Conservation (phyloP, 1,140 invertebrate species). For the Calycopis cecrops region DNA sequence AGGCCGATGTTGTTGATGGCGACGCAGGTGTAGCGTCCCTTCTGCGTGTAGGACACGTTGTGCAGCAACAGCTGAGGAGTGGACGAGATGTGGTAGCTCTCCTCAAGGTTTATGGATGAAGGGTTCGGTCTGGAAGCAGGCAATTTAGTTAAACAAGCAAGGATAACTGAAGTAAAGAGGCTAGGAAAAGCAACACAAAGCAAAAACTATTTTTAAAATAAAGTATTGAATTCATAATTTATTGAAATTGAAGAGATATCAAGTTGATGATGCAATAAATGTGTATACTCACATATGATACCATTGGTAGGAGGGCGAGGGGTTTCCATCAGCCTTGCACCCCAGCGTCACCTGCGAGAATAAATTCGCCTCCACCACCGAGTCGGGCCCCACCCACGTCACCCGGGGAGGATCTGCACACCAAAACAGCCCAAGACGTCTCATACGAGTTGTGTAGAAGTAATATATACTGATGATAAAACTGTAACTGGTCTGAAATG, state of each 20-base stretch:
- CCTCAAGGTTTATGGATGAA: constrained; percentile 57
- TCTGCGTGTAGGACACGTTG: no score
- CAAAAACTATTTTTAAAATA: no score
- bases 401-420: constrained; percentile 86
- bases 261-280: no score
- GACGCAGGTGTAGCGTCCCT: constrained; percentile 89
- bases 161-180: no score
- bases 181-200: no score
- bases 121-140: constrained; percentile 55
- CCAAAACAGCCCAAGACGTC: not conserved
- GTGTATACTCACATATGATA: constrained; percentile 80
- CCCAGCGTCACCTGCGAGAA: constrained; percentile 86
- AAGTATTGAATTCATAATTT: no score
- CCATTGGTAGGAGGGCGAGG: constrained; percentile 87
- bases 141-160: no score
- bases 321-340: constrained; percentile 90
- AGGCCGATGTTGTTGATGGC: constrained; percentile 86
- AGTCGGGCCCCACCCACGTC: constrained; percentile 86
- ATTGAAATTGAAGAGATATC: no score
- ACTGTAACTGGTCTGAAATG: no score
- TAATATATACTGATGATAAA: no score
- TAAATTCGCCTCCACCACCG: constrained; percentile 83
- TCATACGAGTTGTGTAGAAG: no score
- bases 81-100: constrained; percentile 82
- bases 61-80: constrained; percentile 84